Conservation (phyloP, 2,888 invertebrate genomes). For the Lochmaea capreae region DNA sequence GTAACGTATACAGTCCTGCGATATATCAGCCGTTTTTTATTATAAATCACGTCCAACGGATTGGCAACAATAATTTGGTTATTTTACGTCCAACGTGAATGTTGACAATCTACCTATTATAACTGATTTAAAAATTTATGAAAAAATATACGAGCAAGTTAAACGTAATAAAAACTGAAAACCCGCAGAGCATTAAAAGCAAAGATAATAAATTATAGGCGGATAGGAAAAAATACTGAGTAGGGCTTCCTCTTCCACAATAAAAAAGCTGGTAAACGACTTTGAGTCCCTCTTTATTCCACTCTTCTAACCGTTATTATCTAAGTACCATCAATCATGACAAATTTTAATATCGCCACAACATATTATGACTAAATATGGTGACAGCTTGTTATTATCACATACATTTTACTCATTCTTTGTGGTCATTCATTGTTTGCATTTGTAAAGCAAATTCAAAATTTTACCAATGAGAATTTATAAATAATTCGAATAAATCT, state of each 20-base stretch:
- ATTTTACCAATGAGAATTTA: neutral
- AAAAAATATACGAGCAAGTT: neutral
- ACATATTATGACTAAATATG: slow-evolving; percentile 65
- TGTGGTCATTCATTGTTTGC: slow-evolving; percentile 12
- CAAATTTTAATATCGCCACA: slow-evolving; percentile 66
- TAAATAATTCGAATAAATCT: no score
- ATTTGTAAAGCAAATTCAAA: slow-evolving; percentile 5
- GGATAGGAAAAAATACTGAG: slow-evolving; percentile 46
- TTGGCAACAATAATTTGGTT: no score
- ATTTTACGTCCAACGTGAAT: no score
- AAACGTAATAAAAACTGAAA: neutral
- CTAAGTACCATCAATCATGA: slow-evolving; percentile 66
- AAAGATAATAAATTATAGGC: slow-evolving; percentile 48
- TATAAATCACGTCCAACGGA: no score
- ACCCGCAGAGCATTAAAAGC: slow-evolving; percentile 6
- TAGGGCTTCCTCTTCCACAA: slow-evolving; percentile 39
- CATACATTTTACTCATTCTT: slow-evolving; percentile 8
- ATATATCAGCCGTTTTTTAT: no score
- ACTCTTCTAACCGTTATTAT: slow-evolving; percentile 61
- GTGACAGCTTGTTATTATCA: slow-evolving; percentile 63
- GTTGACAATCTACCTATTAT: neutral
- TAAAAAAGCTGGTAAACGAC: slow-evolving; percentile 52
- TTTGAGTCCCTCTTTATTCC: slow-evolving; percentile 50
- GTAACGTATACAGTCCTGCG: no score
- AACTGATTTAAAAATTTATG: neutral